Evolutionary conservation across 2,113 vertebrate species (phyloP).

Genomic region (Labeo catla): DNA sequence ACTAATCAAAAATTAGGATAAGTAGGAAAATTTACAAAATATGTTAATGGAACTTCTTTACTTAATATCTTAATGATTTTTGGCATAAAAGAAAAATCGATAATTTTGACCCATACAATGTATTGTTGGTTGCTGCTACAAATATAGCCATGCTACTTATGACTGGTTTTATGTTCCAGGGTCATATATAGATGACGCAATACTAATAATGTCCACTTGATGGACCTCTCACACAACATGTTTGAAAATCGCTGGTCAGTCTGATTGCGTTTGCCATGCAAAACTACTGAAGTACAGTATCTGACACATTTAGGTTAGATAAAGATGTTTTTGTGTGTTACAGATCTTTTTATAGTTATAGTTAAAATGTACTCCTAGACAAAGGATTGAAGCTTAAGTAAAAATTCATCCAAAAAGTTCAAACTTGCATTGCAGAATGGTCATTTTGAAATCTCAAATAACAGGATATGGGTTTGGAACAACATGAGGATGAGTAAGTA

Average conservation of each 20-base stretch:
- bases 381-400: background rate
- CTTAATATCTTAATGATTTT: too few species aligned
- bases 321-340: background rate
- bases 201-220: conserved; percentile 5
- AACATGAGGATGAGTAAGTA: background rate
- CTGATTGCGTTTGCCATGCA: background rate
- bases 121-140: too few species aligned
- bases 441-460: background rate
- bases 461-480: background rate
- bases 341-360: background rate
- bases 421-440: too few species aligned
- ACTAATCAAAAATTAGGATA: too few species aligned
- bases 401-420: background rate
- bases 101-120: too few species aligned
- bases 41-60: too few species aligned
- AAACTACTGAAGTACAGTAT: background rate
- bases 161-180: too few species aligned
- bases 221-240: background rate
- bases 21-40: too few species aligned
- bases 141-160: too few species aligned
- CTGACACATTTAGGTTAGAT: background rate
- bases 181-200: background rate
- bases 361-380: background rate
- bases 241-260: background rate
- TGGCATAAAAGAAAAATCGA: too few species aligned